These are phyloP conservation scores for Pantala flavescens DNA, from an alignment of 1,140 invertebrate species.

Conservation along the genomic window DNA sequence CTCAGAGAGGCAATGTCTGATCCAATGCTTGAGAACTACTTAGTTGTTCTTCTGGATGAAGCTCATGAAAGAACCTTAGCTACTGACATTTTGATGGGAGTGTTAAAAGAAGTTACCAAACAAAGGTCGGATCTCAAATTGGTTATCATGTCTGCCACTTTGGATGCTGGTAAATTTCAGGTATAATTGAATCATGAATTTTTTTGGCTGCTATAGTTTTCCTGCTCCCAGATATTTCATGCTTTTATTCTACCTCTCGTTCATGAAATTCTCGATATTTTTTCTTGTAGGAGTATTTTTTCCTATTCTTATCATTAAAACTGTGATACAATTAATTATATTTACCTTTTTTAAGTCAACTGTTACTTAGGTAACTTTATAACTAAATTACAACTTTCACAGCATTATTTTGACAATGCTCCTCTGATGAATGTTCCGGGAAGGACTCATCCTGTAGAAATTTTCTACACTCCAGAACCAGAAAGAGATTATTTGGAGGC, in stretches of 20 bases:
- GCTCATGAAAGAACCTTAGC: slow-evolving; percentile 98
- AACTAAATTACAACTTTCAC: slow-evolving; percentile 20
- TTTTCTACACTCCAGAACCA: slow-evolving; percentile 98
- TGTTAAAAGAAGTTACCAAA: slow-evolving; percentile 94
- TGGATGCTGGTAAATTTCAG: slow-evolving; percentile 99
- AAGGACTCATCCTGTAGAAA: slow-evolving; percentile 92
- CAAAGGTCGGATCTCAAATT: slow-evolving; percentile 91
- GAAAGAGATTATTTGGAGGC: slow-evolving; percentile 98
- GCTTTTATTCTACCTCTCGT: neutral
- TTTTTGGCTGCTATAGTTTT: neutral
- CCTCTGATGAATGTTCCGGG: slow-evolving; percentile 98
- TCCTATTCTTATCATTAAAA: no score
- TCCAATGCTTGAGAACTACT: slow-evolving; percentile 92
- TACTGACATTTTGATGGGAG: slow-evolving; percentile 98
- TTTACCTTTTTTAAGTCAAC: no score
- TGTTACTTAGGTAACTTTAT: no score
- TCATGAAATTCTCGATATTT: no score
- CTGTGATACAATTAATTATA: no score
- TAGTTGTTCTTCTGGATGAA: slow-evolving; percentile 94
- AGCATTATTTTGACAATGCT: slow-evolving; percentile 95
- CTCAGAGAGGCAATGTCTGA: slow-evolving; percentile 98
- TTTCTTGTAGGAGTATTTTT: no score
- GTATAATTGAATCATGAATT: no score
- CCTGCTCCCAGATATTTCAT: neutral
- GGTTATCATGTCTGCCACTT: slow-evolving; percentile 98